Base-by-base conservation (phyloP, 2,113 vertebrate genomes). In the Panurus biarmicus region DNA sequence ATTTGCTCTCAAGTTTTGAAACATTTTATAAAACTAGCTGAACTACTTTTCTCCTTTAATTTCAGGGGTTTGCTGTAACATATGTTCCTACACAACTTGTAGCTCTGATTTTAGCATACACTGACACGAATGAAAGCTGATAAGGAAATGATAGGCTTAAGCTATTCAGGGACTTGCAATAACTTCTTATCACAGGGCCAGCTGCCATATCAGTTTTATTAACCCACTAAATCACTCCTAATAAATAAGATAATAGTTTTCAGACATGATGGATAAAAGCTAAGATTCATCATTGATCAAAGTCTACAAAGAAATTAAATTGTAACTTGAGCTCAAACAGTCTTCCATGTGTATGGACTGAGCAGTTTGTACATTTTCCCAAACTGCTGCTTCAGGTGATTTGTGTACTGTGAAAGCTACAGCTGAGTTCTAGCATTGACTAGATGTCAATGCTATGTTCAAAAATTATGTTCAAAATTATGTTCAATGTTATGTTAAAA, bases 151-250 rank as follows among this genome's bases (percentile, higher is more conserved):
- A 98, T 97, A 97, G 95, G 96, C 97, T 97, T 98, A 98, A 97
- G 97, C 97, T 98, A 97, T 92, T 97, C 97, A 96, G 97, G 95
- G 97, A 97, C 95, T 97, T 95, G 97, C 97, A 98, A 98, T 98
- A 98, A 98, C 95, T 96, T 94, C 96, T 97, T 96, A 97, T 97
- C 97, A 97, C 56, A 62, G 96, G 95, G 96, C 95, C 98, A 98
- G 98, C 97, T 98, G 98, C 96, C 97, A 78, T 98, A 98, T 98
- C 97, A 97, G 97, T 98, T 98, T 98, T 98, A 98, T 98, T 98
- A 98, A 97, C 97, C 96, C 95, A 97, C 97, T 97, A 98, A 98
- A 98, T 98, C 97, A 98, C 97, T 96, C 91, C 96, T 98, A 98
- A 98, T 98, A 98, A 98, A 97, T 98, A 97, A 98, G 97, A 97